Evolutionary conservation across 2,888 invertebrate genomes (phyloP).

Genomic region (Chaetogeoica ovagalla): DNA sequence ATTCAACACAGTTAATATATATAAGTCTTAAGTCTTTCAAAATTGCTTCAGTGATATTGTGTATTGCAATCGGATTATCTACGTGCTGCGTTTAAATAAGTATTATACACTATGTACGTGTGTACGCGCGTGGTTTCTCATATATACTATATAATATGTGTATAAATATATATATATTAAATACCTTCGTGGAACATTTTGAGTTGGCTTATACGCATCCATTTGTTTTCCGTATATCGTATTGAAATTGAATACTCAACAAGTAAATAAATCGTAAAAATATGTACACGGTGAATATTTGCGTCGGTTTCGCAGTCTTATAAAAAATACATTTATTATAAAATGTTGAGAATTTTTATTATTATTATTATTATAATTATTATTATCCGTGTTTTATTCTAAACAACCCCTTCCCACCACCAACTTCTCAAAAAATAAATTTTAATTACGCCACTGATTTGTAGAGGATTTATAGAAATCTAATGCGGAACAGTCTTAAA

Average conservation of each 20-base stretch:
- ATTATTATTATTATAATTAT: too few species aligned
- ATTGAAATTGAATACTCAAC: conserved; percentile 10
- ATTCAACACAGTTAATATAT: conserved; percentile 24
- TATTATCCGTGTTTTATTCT: too few species aligned
- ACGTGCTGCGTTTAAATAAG: conserved; percentile 12
- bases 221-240: neutral
- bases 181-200: conserved; percentile 18
- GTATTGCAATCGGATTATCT: conserved; percentile 30
- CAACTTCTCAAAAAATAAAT: too few species aligned
- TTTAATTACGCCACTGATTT: too few species aligned
- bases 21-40: conserved; percentile 3
- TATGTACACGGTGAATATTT: neutral
- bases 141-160: too few species aligned
- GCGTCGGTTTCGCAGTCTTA: too few species aligned
- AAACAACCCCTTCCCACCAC: too few species aligned
- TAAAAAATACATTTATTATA: too few species aligned
- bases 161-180: neutral
- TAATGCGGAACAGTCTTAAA: too few species aligned
- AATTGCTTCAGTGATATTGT: conserved; percentile 30
- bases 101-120: neutral
- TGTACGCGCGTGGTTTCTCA: too few species aligned
- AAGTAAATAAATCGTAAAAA: conserved; percentile 26
- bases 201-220: conserved; percentile 5
- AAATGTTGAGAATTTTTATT: too few species aligned
- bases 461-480: too few species aligned